phyloP scores from a whole-genome alignment of 2,888 invertebrate genomes.

The Drosophila mimica region DNA sequence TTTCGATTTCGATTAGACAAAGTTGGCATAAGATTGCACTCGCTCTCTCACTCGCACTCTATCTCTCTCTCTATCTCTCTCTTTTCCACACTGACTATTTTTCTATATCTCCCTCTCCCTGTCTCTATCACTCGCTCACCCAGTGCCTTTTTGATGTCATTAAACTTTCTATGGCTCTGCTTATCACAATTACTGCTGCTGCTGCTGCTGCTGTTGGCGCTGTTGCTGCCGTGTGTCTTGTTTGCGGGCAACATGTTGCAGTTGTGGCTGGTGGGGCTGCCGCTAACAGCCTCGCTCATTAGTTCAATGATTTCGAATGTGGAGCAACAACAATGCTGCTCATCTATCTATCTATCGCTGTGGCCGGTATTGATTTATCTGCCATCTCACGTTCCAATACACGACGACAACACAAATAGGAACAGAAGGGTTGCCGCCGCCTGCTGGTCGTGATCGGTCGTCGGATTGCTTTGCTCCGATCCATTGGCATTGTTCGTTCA shows the following conservation, averaged over 20 bases:
- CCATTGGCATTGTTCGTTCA: slow-evolving; percentile 49
- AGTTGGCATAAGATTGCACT: slow-evolving; percentile 33
- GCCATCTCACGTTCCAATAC: slow-evolving; percentile 71
- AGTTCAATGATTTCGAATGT: slow-evolving; percentile 69
- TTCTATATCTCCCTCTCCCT: background rate
- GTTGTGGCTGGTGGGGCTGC: slow-evolving; percentile 24
- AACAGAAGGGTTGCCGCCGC: slow-evolving; percentile 43
- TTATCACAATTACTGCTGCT: slow-evolving; percentile 61
- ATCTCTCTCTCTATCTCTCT: background rate
- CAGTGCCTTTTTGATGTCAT: slow-evolving; percentile 54
- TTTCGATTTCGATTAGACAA: slow-evolving; percentile 74
- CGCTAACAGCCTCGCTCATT: slow-evolving; percentile 62
- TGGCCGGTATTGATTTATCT: slow-evolving; percentile 75
- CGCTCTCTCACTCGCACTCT: background rate
- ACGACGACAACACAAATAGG: slow-evolving; percentile 42
- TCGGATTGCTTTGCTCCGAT: slow-evolving; percentile 50
- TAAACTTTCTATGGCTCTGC: slow-evolving; percentile 66
- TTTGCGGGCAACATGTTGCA: slow-evolving; percentile 54
- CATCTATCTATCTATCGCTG: slow-evolving; percentile 50
- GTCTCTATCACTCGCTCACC: slow-evolving; percentile 1
- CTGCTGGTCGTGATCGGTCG: slow-evolving; percentile 74
- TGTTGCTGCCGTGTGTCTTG: slow-evolving; percentile 29
- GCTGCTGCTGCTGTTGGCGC: slow-evolving; percentile 31
- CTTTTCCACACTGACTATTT: background rate
- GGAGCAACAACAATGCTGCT: slow-evolving; percentile 64